Evolutionary conservation across 2,888 invertebrate genomes (phyloP).

Genomic region (Tanypteryx hageni): DNA sequence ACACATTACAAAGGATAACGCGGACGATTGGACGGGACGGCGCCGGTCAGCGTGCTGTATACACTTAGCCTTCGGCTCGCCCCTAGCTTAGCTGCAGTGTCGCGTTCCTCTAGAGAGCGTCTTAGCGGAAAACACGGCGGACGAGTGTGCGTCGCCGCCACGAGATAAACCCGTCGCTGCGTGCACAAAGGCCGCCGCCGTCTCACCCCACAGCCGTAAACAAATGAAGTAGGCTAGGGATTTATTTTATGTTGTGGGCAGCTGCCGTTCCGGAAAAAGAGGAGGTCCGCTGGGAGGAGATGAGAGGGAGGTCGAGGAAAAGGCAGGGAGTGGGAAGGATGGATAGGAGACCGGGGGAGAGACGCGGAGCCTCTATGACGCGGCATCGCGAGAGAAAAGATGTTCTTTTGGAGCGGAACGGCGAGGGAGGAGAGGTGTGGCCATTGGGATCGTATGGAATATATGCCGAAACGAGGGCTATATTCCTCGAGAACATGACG

Average conservation of each 20-base stretch:
- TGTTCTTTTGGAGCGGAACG: background rate
- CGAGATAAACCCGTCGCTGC: background rate
- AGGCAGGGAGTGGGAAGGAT: background rate
- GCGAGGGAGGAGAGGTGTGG: background rate
- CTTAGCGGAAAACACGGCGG: background rate
- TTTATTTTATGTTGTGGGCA: slow-evolving; percentile 63
- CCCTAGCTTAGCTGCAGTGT: too few relatives aligned
- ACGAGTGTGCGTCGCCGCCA: background rate
- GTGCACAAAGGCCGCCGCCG: slow-evolving; percentile 34
- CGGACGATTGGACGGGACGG: background rate
- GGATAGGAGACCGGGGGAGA: background rate
- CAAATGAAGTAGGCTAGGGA: slow-evolving; percentile 60
- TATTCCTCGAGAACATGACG: background rate
- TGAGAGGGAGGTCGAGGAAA: background rate
- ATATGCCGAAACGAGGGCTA: background rate
- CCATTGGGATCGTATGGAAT: background rate
- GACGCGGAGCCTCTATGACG: background rate
- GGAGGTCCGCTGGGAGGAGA: background rate
- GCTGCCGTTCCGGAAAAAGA: slow-evolving; percentile 62
- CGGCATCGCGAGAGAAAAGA: background rate
- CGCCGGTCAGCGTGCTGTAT: background rate
- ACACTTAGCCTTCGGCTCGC: background rate
- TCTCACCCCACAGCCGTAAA: slow-evolving; percentile 36
- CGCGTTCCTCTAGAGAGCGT: background rate
- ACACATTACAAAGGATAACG: background rate